These are phyloP conservation scores for Albula glossodonta DNA, from an alignment of 2,113 vertebrate species.

Conservation along the genomic window DNA sequence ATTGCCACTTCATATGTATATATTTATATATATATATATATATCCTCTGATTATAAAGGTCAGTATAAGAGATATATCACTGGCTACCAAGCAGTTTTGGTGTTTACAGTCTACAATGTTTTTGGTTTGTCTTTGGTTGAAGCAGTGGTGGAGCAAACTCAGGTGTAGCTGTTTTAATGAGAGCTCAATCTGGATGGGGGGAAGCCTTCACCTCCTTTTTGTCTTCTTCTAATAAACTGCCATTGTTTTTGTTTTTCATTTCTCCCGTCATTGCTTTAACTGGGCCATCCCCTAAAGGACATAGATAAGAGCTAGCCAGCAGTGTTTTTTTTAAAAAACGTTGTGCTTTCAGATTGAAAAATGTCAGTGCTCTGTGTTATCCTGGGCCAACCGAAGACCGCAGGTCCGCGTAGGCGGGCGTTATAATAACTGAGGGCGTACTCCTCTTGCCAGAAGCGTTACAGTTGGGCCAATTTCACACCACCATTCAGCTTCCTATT, in stretches of 20 bases:
- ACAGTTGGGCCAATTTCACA: neutral
- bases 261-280: neutral
- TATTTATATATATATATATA: too few species aligned
- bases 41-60: too few species aligned
- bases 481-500: neutral
- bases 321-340: neutral
- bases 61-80: too few species aligned
- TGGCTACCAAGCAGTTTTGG: too few species aligned
- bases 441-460: too few species aligned
- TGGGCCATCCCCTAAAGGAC: slow-evolving; percentile 49
- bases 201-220: slow-evolving; percentile 16
- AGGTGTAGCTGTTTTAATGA: too few species aligned
- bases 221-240: slow-evolving; percentile 28
- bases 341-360: neutral
- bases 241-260: slow-evolving; percentile 29
- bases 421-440: neutral
- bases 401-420: neutral
- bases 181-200: slow-evolving; percentile 18
- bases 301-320: slow-evolving; percentile 45
- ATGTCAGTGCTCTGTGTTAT: neutral
- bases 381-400: neutral
- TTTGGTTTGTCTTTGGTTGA: too few species aligned
- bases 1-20: too few species aligned
- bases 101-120: too few species aligned
- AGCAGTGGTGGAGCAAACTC: too few species aligned